Percentiles rank a stretch among this genome's conserved stretches.
Evolutionary conservation across 2,888 invertebrate species (phyloP).

Genomic region (Exocentrus adspersus): DNA sequence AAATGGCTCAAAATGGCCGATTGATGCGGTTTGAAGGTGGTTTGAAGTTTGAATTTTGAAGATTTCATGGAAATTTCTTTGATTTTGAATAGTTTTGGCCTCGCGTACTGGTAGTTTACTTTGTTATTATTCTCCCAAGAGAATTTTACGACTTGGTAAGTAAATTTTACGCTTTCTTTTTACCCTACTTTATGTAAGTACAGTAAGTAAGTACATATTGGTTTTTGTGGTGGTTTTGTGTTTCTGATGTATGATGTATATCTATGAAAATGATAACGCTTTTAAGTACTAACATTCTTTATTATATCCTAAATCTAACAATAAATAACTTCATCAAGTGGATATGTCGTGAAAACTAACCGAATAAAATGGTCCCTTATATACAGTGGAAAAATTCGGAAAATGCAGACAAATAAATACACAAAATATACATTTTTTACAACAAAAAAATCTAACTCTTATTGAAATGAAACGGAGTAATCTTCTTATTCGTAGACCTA

Average conservation of each 20-base stretch:
- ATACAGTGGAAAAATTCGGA: slow-evolving; percentile 37
- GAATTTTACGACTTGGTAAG: too few relatives aligned
- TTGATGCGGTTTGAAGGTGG: too few relatives aligned
- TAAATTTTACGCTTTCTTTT: too few relatives aligned
- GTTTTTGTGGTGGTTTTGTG: too few relatives aligned
- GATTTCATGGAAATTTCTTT: too few relatives aligned
- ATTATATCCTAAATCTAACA: slow-evolving; percentile 15
- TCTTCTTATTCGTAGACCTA: slow-evolving; percentile 60
- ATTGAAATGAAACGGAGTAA: slow-evolving; percentile 56
- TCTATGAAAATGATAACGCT: neutral
- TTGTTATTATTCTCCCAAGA: too few relatives aligned
- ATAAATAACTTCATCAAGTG: slow-evolving; percentile 21
- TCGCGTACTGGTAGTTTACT: too few relatives aligned
- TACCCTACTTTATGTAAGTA: too few relatives aligned
- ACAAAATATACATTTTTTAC: slow-evolving; percentile 27
- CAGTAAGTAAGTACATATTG: too few relatives aligned
- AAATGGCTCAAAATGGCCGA: too few relatives aligned
- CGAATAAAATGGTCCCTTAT: slow-evolving; percentile 40
- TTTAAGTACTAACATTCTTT: slow-evolving; percentile 12
- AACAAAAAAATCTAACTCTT: slow-evolving; percentile 39
- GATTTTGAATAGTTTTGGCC: too few relatives aligned
- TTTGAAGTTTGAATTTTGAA: too few relatives aligned
- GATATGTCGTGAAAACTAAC: slow-evolving; percentile 25
- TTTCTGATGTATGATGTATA: neutral
- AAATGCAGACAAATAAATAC: slow-evolving; percentile 34